phyloP scores from a whole-genome alignment of 2,888 invertebrate species.

The Anthophora plumipes region DNA sequence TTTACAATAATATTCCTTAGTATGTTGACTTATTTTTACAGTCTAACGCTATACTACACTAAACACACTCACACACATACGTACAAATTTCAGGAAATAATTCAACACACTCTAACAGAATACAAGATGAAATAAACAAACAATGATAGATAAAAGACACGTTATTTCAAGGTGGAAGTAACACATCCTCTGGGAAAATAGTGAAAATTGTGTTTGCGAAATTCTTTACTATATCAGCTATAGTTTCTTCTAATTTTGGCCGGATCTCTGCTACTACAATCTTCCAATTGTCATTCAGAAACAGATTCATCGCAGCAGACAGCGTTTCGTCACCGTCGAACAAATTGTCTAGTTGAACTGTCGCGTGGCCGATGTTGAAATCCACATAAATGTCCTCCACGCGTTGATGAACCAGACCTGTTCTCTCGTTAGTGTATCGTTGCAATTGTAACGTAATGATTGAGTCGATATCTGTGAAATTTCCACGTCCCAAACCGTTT shows the following conservation, averaged over 20 bases:
- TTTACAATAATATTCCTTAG: too few species aligned
- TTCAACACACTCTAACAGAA: neutral
- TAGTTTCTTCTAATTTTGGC: conserved; percentile 88
- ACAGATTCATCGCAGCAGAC: conserved; percentile 90
- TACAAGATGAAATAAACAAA: neutral
- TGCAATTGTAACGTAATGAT: conserved; percentile 87
- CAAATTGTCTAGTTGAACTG: conserved; percentile 89
- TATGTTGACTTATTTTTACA: too few species aligned
- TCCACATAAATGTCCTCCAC: conserved; percentile 88
- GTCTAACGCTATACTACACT: too few species aligned
- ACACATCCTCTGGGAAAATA: conserved; percentile 86
- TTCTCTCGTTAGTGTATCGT: conserved; percentile 83
- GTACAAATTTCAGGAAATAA: neutral
- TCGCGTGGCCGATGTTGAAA: conserved; percentile 88
- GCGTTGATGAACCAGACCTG: conserved; percentile 85
- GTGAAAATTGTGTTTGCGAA: conserved; percentile 87
- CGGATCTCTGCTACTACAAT: conserved; percentile 89
- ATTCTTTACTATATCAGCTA: conserved; percentile 86
- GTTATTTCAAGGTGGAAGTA: conserved; percentile 73
- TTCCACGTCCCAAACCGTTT: conserved; percentile 88
- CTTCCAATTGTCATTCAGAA: conserved; percentile 92
- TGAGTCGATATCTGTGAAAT: conserved; percentile 90
- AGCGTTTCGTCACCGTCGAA: conserved; percentile 88
- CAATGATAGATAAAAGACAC: neutral
- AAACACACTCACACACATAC: too few species aligned